Conservation (phyloP, 2,888 invertebrate species). For the Byasa hedistus region DNA sequence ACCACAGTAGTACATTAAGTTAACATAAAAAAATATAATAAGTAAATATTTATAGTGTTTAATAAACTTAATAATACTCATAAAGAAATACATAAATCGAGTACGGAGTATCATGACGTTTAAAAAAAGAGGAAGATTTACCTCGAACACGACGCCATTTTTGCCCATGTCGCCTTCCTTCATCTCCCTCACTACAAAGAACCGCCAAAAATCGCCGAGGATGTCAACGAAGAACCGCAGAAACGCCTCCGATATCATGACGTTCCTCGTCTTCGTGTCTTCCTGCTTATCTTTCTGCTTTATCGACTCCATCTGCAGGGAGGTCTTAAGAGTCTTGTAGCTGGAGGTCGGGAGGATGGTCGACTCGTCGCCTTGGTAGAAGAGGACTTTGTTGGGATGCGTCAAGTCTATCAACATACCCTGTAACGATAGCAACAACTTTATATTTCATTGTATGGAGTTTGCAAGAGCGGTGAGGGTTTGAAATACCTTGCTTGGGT, state of each 20-base stretch:
- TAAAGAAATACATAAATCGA: too few relatives aligned
- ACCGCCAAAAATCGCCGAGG: conserved; percentile 85
- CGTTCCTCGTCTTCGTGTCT: conserved; percentile 81
- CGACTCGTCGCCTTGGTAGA: conserved; percentile 87
- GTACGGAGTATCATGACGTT: too few relatives aligned
- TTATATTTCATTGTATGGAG: too few relatives aligned
- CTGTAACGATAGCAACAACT: conserved; percentile 56
- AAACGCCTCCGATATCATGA: conserved; percentile 89
- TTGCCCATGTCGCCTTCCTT: conserved; percentile 58
- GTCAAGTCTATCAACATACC: conserved; percentile 87
- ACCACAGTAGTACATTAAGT: too few relatives aligned
- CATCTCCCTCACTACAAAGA: conserved; percentile 54
- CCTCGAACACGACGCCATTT: conserved; percentile 64
- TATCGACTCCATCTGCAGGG: conserved; percentile 65
- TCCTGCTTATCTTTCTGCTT: conserved; percentile 53
- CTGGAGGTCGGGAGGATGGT: conserved; percentile 86
- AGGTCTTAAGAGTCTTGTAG: conserved; percentile 83
- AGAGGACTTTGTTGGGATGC: conserved; percentile 77
- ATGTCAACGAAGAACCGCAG: conserved; percentile 88
- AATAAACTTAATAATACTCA: too few relatives aligned
- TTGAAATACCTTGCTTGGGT: too few relatives aligned
- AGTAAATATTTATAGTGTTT: too few relatives aligned
- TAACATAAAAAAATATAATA: too few relatives aligned
- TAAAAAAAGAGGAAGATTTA: conserved; percentile 42
- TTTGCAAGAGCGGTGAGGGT: too few relatives aligned